Base-by-base conservation (phyloP, 2,113 vertebrate species). In the Myxocyprinus asiaticus region DNA sequence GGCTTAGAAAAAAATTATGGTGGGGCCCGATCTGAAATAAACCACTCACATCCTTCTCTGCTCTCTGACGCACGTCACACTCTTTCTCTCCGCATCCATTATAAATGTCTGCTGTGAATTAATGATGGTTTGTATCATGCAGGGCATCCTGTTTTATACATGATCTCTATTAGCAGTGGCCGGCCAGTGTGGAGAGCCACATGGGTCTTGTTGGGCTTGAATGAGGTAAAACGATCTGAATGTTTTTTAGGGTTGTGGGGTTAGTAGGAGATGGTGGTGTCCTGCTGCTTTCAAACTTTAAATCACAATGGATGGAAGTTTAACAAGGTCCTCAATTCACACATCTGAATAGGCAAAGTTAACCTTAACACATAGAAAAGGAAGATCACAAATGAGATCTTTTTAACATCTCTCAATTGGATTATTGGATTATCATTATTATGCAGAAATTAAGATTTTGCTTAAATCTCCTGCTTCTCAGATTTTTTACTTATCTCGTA, bases 71-170 rank as follows among this genome's bases (percentile, higher is more conserved):
- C 22, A 33, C 22, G 22, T 14, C 79, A 65, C 81, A 82, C 81
- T 85, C 65, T 81, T 83, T 83, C 78, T 81, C 50, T 72, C 75
- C 80, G 72, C 71, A 65, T 89, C 67, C 72, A 86, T 89, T 83
- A 88, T 87, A 81, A 55, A 90, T 77, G 78, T 22, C 62, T 56
- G 76, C 70, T 82, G 73, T 82, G 67, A 89, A 88, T 89, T 87
- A 90, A 88, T 89, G 84, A 87, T 64, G 77, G 22, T 63, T 67
- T 56, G 61, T 78, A 84, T 85, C 80, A 84, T 77, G 81, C 10
- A 58, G 76, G 63, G 56, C 22, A 12, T 72, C 48, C 75, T 76
- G 82, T 81, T 86, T 82, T 80, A 86, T 73, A 86, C 67, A 84
- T 69, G 69, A 82, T 61, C 42, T 64, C 74, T 68, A 50, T 73